Conservation (phyloP, 1,140 invertebrate species). For the Scylla paramamosain region DNA sequence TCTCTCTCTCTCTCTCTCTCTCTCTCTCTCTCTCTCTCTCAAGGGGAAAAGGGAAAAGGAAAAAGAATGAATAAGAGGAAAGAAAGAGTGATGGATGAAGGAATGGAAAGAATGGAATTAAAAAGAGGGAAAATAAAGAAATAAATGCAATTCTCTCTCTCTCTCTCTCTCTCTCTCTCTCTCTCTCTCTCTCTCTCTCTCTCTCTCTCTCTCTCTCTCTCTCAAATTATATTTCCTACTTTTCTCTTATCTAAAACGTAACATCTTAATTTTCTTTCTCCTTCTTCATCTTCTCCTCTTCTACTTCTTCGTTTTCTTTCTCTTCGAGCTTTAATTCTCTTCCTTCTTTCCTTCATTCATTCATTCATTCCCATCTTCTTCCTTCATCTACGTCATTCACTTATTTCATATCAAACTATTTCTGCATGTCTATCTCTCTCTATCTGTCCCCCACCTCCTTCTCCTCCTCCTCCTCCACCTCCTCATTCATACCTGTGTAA, state of each 20-base stretch:
- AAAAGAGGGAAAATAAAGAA: too few species aligned
- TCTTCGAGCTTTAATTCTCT: background rate
- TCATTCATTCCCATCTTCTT: background rate
- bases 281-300: background rate
- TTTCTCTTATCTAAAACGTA: background rate
- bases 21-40: too few species aligned
- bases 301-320: background rate
- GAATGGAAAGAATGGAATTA: too few species aligned
- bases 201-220: background rate
- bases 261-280: background rate
- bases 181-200: background rate
- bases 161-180: background rate
- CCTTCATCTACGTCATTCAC: background rate
- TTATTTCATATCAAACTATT: background rate
- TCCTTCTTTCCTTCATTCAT: background rate
- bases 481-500: background rate
- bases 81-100: too few species aligned
- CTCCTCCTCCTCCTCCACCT: background rate
- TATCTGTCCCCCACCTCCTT: background rate
- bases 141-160: too few species aligned
- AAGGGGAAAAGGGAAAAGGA: too few species aligned
- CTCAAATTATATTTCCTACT: background rate
- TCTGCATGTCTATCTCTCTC: constrained; percentile 27
- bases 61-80: too few species aligned
- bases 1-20: too few species aligned